A percentile compares a stretch with the other conserved stretches of the same genome.
Evolutionary conservation across 2,888 invertebrate species (phyloP).

Genomic region (Drosophila parthenogenetica): DNA sequence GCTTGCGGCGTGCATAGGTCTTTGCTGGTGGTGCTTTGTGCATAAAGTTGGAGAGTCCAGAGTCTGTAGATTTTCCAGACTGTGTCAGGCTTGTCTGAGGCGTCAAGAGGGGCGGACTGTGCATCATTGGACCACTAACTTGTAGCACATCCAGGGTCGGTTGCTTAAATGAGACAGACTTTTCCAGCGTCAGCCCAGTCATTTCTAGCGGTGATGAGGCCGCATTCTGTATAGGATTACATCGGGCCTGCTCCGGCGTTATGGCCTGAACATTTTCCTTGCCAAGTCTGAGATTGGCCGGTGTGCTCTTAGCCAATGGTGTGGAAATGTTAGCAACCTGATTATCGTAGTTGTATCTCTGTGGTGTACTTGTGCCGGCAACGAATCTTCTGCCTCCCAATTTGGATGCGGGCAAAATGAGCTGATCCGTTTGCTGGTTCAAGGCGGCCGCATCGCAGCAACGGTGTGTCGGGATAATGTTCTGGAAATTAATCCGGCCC

Average conservation of each 20-base stretch:
- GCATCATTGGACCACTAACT: background rate
- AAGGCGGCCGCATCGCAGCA: constrained; percentile 65
- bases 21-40: constrained; percentile 59
- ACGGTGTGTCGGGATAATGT: constrained; percentile 72
- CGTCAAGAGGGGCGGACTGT: background rate
- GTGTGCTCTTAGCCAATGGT: constrained; percentile 65
- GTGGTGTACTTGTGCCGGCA: constrained; percentile 17
- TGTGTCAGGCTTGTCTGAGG: background rate
- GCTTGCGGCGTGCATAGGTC: constrained; percentile 71
- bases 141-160: background rate
- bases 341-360: background rate
- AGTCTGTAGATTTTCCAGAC: background rate
- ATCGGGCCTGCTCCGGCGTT: constrained; percentile 58
- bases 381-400: constrained; percentile 13
- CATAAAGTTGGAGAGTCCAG: constrained; percentile 2
- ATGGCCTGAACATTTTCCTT: constrained; percentile 48
- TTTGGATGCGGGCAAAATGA: constrained; percentile 19
- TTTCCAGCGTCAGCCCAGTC: background rate
- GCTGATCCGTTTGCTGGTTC: constrained; percentile 18
- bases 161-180: background rate
- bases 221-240: background rate
- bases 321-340: constrained; percentile 4
- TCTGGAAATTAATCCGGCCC: constrained; percentile 75
- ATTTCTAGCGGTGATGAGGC: background rate
- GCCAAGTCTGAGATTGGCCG: constrained; percentile 21